A percentile compares a stretch with the other conserved stretches of the same genome.
phyloP scores from a whole-genome alignment of 2,797 vertebrate species.

The Cyprinella venusta region DNA sequence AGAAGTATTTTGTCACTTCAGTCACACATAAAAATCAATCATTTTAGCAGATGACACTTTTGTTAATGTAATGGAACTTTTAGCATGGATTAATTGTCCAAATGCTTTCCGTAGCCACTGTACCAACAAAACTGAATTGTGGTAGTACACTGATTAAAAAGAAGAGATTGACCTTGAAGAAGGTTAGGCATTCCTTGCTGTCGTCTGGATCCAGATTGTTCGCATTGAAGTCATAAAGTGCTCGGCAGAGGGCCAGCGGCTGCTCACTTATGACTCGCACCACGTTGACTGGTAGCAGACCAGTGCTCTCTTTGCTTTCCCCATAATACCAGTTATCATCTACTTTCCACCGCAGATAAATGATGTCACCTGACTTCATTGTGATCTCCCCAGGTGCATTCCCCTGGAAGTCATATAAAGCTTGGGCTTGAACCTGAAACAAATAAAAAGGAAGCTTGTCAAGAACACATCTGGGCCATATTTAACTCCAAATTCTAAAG shows the following conservation, averaged over 20 bases:
- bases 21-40: neutral
- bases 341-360: constrained; percentile 76
- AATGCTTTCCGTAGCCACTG: neutral
- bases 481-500: neutral
- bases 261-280: constrained; percentile 79
- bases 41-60: no score
- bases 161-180: constrained; percentile 81
- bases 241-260: constrained; percentile 83
- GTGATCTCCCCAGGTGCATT: constrained; percentile 78
- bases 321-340: constrained; percentile 84
- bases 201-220: constrained; percentile 78
- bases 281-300: constrained; percentile 73
- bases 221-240: constrained; percentile 83
- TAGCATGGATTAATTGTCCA: neutral
- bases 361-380: constrained; percentile 80
- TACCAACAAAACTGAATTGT: neutral
- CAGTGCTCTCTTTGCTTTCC: constrained; percentile 75
- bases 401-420: constrained; percentile 76
- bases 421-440: constrained; percentile 80
- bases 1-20: neutral
- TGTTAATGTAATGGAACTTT: no score
- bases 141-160: neutral
- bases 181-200: constrained; percentile 80
- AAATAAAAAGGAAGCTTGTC: neutral
- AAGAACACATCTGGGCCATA: neutral